Base-by-base conservation (phyloP, 2,888 invertebrate species). In the Ichneumoninae sp. region DNA sequence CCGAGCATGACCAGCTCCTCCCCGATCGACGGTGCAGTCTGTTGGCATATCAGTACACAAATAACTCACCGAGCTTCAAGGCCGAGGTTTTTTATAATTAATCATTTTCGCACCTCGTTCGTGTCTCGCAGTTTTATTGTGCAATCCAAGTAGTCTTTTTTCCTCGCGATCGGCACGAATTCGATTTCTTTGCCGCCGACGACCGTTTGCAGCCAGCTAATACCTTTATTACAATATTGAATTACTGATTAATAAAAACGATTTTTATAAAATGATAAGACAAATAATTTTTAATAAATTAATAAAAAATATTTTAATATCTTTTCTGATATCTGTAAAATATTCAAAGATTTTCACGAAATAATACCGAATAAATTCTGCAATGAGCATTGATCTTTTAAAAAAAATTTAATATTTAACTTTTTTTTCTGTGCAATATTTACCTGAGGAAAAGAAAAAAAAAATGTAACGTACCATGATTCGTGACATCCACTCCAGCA, bases 191-290 rank as follows among this genome's bases (percentile, higher is more conserved):
- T 94, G 26, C 94, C 95, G 87, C 92, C 94, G 10, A 95, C 95
- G 65, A 95, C 94, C 91, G 95, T 94, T 89, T 95, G 95, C 85
- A 96, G 90, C 96, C 96, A 96, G 88, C 94, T 95, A 3, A 95
- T 92, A 77, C 95, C 95, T 93, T 68, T 1, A 87, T 79, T 44
- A 82, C 4, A 19, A 74, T 8, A 65, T 36, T n/a, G 7, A 19
- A 19, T 54, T 54, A 8, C 8, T 54, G 22, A 54, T 54, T 22
- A 54, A 22, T 54, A 60, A 73, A 40, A 13, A 57, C 5, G 4
- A 54, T n/a, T 33, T 57, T 36, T 40, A 10, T 71, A 13, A 54
- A 47, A 40, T 70, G 26, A 76, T 79, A 10, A 40, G 3, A 40
- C 10, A 10, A 40, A 40, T 40, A 8, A 40, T 8, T 40, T 40